Evolutionary conservation across 2,113 vertebrate species (phyloP).

Genomic region (Crocuta crocuta): DNA sequence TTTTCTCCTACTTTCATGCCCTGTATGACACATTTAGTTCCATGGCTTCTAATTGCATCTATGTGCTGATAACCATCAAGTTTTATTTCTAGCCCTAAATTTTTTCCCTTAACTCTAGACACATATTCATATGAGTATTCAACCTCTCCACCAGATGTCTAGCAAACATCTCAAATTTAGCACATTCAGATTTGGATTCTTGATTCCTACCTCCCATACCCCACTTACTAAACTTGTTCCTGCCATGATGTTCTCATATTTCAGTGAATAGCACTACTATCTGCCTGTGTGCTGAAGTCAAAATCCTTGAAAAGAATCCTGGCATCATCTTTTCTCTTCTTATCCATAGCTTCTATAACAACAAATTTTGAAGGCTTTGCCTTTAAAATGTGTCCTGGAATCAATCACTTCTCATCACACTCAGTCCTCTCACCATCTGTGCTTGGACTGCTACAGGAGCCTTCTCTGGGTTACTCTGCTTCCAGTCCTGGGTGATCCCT

Average conservation of each 20-base stretch:
- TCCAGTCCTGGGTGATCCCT: not conserved
- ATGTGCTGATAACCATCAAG: not conserved
- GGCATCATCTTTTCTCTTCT: not conserved
- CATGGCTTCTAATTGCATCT: not conserved
- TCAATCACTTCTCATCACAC: not conserved
- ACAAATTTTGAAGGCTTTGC: not conserved
- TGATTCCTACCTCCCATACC: not conserved
- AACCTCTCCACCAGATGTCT: not conserved
- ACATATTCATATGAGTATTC: not conserved
- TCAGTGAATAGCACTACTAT: not conserved
- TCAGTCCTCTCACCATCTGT: not conserved
- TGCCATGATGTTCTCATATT: not conserved
- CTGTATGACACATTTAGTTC: not conserved
- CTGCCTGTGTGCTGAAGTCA: not conserved
- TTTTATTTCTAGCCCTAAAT: not conserved
- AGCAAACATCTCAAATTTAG: not conserved
- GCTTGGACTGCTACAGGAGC: rapidly evolving
- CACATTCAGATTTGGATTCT: not conserved
- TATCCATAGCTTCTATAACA: not conserved
- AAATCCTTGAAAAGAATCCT: not conserved
- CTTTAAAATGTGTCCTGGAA: not conserved
- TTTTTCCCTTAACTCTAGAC: not conserved
- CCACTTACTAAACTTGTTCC: not conserved
- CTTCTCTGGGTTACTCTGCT: not conserved
- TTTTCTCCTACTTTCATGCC: not conserved